Conservation (phyloP, 2,888 invertebrate genomes). For the Meiosimyza platycephala region DNA sequence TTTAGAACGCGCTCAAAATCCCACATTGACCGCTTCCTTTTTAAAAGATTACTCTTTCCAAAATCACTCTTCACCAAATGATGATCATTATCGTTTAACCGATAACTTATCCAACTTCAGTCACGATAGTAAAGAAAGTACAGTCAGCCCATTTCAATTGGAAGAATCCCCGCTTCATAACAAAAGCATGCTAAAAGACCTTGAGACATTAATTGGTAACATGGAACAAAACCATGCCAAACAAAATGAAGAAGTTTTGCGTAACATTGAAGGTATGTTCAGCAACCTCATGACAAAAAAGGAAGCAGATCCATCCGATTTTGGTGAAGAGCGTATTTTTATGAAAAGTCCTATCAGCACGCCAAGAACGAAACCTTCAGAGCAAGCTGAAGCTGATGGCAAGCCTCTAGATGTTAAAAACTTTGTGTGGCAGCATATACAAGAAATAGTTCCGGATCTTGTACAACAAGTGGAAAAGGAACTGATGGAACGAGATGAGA, state of each 20-base stretch:
- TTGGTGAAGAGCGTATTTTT: slow-evolving; percentile 61
- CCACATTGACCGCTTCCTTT: slow-evolving; percentile 45
- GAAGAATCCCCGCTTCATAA: slow-evolving; percentile 52
- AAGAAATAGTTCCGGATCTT: slow-evolving; percentile 66
- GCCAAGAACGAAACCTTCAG: slow-evolving; percentile 40
- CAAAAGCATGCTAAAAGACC: slow-evolving; percentile 63
- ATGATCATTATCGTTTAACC: slow-evolving; percentile 36
- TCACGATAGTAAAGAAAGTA: slow-evolving; percentile 49
- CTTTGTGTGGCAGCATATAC: slow-evolving; percentile 67
- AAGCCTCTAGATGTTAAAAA: slow-evolving; percentile 58
- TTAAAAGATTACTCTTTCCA: slow-evolving; percentile 44
- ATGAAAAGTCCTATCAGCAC: slow-evolving; percentile 65
- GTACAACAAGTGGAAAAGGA: slow-evolving; percentile 66
- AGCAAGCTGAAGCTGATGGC: slow-evolving; percentile 39
- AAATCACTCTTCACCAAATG: slow-evolving; percentile 18
- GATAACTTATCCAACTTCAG: slow-evolving; percentile 47
- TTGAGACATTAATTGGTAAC: slow-evolving; percentile 66
- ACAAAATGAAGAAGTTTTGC: slow-evolving; percentile 60
- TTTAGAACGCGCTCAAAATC: slow-evolving; percentile 58
- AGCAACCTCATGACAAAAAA: slow-evolving; percentile 54
- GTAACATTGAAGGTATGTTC: slow-evolving; percentile 63
- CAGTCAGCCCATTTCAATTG: slow-evolving; percentile 51
- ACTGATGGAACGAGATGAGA: slow-evolving; percentile 52
- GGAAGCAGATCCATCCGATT: slow-evolving; percentile 55
- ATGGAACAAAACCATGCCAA: slow-evolving; percentile 67